Evolutionary conservation across 2,888 invertebrate genomes (phyloP), one percentile per base, ranked within the genome.

Genomic region (Rugalucina vietnamica): DNA sequence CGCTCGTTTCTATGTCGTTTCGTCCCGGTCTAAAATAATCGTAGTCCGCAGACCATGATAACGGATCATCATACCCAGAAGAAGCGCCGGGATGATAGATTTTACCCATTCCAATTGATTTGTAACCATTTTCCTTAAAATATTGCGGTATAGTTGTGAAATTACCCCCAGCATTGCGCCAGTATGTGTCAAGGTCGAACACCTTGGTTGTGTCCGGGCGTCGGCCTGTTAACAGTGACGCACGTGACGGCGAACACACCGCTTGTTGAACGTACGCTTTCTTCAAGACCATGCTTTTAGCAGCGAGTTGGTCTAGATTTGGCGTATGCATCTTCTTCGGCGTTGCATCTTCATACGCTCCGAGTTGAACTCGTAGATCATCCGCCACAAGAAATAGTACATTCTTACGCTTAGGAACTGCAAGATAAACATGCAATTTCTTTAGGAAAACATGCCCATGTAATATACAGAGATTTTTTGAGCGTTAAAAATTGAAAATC

Each of bases 231-330:
- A 87, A 39, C 27, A 87, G 76, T 5, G 87, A 87, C 4, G 87
- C 36, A 21, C 87, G 27, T 96, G 98, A 98, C 5, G 98, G 98
- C 0, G 97, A 98, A 94, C 98, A 98, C 0, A 98, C 95, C 0
- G 98, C 97, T 97, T 98, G 98, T 98, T 98, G 94, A 4, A 84
- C 57, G 96, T 95, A 82, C 4, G 97, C 96, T 89, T 96, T 96
- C 86, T 96, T 96, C 92, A 98, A 98, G 74, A 96, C 93, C 84
- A 96, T 95, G 91, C 97, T 96, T 69, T 94, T 96, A 87, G 94
- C 93, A 76, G 97, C 96, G 85, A 98, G 95, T 82, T 95, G 96
- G 95, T 97, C 96, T 89, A 98, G 96, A 93, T 97, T 96, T 4
- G 97, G 97, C 27, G 98, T 97, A 87, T 96, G 95, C 4, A 97